Base-by-base conservation (phyloP, 2,113 vertebrate species). In the Percina caprodes region DNA sequence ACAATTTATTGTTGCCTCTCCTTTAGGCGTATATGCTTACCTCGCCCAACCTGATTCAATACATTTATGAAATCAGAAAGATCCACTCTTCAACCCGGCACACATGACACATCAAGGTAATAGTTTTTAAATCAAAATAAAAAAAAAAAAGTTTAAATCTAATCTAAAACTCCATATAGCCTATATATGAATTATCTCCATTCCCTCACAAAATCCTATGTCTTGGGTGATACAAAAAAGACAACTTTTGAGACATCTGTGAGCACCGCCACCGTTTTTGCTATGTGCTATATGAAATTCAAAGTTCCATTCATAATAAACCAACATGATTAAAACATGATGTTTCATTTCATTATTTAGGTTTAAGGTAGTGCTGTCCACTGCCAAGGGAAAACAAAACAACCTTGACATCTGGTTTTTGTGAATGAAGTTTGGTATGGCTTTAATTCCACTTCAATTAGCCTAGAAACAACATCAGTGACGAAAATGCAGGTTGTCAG, bases 361-460 rank as follows among this genome's bases (percentile, higher is more conserved):
- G 15, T 15, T 56, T 42, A 10, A 18, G 49, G 51, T 14, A 56
- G 9, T 55, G 33, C 12, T 65, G 51, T 58, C 24, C 19, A 30
- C n/a, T 61, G 23, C 45, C 5, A 35, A 61, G 6, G 30, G 45
- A 54, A 49, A 61, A 19, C 24, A 6, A 23, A 4, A 13, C 11
- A 6, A 68, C 26, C 15, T 49, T 19, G 42, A 63, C 70, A 0
- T 15, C 5, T 4, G 39, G 2, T 46, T 73, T 73, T 55, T 83
- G 23, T 72, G 16, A 74, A 61, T 70, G 59, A 59, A 75, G 67
- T 67, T 78, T 74, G 69, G 58, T 24, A 1, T 69, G 56, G 46
- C 23, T 23, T 49, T 23, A 13, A 6, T 8, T 39, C 6, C 3
- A 21, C 11, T 11, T 59, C 6, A 60, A 12, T 15, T 3, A 21